phyloP scores from a whole-genome alignment of 1,140 invertebrate species.

The Rhagoletis zephyria region DNA sequence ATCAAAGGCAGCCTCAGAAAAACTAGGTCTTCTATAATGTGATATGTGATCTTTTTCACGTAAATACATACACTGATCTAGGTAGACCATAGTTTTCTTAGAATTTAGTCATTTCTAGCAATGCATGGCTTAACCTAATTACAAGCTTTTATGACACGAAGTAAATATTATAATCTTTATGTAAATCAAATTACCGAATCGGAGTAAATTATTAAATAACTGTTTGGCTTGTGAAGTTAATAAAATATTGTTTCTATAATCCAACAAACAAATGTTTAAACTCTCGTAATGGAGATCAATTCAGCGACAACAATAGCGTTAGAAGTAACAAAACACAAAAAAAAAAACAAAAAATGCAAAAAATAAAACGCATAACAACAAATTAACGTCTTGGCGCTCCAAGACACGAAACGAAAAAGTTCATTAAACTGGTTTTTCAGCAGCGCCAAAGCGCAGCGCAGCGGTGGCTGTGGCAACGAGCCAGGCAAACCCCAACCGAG shows the following conservation, averaged over 20 bases:
- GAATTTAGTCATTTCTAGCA: no score
- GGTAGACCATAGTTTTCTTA: no score
- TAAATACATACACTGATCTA: no score
- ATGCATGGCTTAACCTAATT: no score
- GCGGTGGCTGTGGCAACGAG: conserved; percentile 29
- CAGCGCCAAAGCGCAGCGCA: background rate
- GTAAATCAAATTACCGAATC: background rate
- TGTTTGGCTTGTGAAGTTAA: no score
- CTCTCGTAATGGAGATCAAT: conserved; percentile 5
- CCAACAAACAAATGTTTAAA: background rate
- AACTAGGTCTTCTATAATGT: no score
- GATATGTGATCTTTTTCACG: no score
- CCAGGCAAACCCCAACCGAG: background rate
- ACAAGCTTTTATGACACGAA: no score
- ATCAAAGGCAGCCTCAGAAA: no score
- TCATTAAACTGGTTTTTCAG: conserved; percentile 72
- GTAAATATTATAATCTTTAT: background rate
- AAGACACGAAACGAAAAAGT: conserved; percentile 63
- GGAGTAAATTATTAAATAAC: background rate
- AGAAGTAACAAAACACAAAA: conserved; percentile 1
- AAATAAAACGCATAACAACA: conserved; percentile 21
- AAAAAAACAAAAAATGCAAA: background rate
- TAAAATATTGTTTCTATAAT: no score
- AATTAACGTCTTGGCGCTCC: conserved; percentile 20
- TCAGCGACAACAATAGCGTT: conserved; percentile 14